A percentile compares a stretch with the other conserved stretches of the same genome.
phyloP scores from a whole-genome alignment of 2,797 vertebrate genomes.

The Sebastes iracundus region DNA sequence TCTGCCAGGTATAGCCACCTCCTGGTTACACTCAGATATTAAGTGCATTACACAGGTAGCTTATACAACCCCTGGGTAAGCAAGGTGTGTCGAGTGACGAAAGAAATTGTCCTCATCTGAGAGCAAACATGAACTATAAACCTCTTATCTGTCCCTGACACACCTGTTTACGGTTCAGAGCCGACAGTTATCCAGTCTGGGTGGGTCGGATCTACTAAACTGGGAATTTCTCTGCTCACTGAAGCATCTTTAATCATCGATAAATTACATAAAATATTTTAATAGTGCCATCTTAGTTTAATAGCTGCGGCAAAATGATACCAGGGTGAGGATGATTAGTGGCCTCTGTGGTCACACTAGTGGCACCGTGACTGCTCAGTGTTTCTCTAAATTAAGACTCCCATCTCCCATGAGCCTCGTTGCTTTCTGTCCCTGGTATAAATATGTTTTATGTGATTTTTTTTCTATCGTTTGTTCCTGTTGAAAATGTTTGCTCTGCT shows the following conservation, averaged over 20 bases:
- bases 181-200: neutral
- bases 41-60: slow-evolving; percentile 8
- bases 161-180: neutral
- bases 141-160: slow-evolving; percentile 20
- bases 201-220: neutral
- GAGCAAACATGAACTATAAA: slow-evolving; percentile 11
- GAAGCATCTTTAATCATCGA: slow-evolving; percentile 3
- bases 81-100: neutral
- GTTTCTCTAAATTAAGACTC: slow-evolving; percentile 4
- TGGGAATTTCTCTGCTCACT: neutral
- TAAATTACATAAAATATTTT: neutral
- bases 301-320: slow-evolving; percentile 4
- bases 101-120: neutral
- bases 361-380: neutral
- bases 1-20: neutral
- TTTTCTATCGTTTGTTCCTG: neutral
- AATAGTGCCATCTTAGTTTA: neutral
- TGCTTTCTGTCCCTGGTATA: neutral
- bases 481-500: neutral
- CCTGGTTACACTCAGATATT: neutral
- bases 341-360: neutral
- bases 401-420: neutral
- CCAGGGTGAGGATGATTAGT: neutral
- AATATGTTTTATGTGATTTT: neutral
- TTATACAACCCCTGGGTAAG: neutral